Conservation (phyloP, 2,797 vertebrate genomes). For the Rhinatrema bivittatum region DNA sequence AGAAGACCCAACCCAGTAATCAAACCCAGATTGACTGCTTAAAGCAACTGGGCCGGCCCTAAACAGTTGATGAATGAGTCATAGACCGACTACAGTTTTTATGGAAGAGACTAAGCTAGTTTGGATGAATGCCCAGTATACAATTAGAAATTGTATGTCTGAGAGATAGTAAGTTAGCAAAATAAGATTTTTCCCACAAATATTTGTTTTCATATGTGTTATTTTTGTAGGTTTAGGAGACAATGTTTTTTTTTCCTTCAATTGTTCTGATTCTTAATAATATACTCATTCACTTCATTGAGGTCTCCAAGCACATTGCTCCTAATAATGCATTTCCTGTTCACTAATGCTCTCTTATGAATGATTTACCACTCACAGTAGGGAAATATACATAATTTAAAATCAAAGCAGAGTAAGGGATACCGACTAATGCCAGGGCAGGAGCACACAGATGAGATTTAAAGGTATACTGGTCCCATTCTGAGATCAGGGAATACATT, state of each 20-base stretch:
- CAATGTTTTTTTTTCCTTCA: no score
- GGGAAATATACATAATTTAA: slow-evolving; percentile 13
- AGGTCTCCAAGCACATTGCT: not conserved
- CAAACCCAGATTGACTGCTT: no score
- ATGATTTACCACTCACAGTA: slow-evolving; percentile 4
- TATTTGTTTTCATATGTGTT: not conserved
- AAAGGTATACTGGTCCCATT: not conserved
- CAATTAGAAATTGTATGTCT: no score
- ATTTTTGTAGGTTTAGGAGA: no score
- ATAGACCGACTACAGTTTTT: no score
- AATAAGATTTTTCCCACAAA: not conserved
- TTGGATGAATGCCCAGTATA: no score
- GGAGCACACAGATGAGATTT: slow-evolving; percentile 7
- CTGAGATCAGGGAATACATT: slow-evolving; percentile 15
- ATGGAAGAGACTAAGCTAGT: no score
- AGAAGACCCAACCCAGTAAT: no score
- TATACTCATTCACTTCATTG: not conserved
- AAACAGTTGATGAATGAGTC: no score
- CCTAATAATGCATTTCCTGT: slow-evolving; percentile 21
- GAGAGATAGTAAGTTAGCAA: not conserved
- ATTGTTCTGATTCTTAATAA: no score
- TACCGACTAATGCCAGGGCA: not conserved
- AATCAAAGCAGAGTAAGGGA: slow-evolving; percentile 2
- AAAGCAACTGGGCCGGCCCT: no score
- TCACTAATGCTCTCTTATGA: slow-evolving; percentile 10